Percentiles rank a stretch among this genome's conserved stretches.
Conservation (phyloP, 1,140 invertebrate species). For the Anthonomus grandis region DNA sequence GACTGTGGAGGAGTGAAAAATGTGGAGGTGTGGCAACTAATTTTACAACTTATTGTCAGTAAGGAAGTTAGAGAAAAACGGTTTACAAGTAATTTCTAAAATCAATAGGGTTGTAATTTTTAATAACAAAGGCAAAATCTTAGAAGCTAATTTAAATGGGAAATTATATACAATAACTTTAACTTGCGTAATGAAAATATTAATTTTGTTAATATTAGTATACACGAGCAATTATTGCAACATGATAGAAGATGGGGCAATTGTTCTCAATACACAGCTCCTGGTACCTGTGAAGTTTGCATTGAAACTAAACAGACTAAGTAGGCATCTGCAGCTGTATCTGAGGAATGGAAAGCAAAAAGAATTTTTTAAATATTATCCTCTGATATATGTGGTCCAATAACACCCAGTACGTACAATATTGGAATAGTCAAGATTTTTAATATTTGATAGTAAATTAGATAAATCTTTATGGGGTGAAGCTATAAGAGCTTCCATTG, state of each 20-base stretch:
- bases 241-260: constrained; percentile 23
- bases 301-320: constrained; percentile 23
- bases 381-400: constrained; percentile 46
- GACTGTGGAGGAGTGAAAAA: no score
- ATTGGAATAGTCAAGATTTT: constrained; percentile 42
- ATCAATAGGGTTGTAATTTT: constrained; percentile 10
- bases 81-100: constrained; percentile 10
- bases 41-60: background rate
- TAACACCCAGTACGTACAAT: constrained; percentile 43
- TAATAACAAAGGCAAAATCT: constrained; percentile 7
- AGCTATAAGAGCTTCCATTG: no score
- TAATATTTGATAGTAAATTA: no score
- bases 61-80: background rate
- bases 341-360: constrained; percentile 12
- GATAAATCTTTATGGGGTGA: no score
- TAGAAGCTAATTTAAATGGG: constrained; percentile 13
- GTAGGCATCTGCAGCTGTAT: constrained; percentile 19
- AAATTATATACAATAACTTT: constrained; percentile 22
- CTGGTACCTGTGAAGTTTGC: constrained; percentile 27
- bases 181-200: constrained; percentile 2
- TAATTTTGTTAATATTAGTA: constrained; percentile 9
- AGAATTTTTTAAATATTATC: constrained; percentile 41
- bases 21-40: no score
- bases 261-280: constrained; percentile 10
- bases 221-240: constrained; percentile 3